Conservation (phyloP, 92 coral and sea anemone genomes). For the Zoanthus sociatus region DNA sequence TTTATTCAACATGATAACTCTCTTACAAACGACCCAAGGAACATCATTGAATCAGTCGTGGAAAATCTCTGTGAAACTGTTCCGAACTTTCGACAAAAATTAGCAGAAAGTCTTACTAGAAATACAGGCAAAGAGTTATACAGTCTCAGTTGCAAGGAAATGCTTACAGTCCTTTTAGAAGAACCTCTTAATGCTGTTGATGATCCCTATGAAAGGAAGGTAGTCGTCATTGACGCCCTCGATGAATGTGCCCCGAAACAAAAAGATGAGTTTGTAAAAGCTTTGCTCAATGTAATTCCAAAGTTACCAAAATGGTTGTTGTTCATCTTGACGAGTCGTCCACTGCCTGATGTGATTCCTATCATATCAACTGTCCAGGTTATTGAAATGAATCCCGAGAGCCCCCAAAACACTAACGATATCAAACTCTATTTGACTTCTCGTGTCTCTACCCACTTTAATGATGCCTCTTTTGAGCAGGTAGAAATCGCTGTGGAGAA, state of each 20-base stretch:
- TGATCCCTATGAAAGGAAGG: neutral
- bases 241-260: slow-evolving; percentile 38
- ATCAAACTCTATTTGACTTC: slow-evolving; percentile 29
- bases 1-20: slow-evolving; percentile 35
- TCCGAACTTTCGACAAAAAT: slow-evolving; percentile 17
- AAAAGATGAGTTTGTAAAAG: slow-evolving; percentile 20
- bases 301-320: slow-evolving; percentile 27
- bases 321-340: slow-evolving; percentile 29
- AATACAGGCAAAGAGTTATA: slow-evolving; percentile 4
- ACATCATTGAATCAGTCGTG: slow-evolving; percentile 19
- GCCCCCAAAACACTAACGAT: slow-evolving; percentile 4
- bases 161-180: slow-evolving; percentile 18
- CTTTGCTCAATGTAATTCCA: slow-evolving; percentile 18
- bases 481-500: slow-evolving; percentile 17
- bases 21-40: slow-evolving; percentile 32
- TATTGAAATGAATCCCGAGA: slow-evolving; percentile 27
- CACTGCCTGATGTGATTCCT: slow-evolving; percentile 12
- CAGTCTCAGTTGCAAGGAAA: slow-evolving; percentile 30
- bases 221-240: slow-evolving; percentile 30
- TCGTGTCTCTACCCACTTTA: slow-evolving; percentile 5
- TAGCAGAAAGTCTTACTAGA: slow-evolving; percentile 32
- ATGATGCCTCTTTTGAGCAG: slow-evolving; percentile 2
- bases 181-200: slow-evolving; percentile 9
- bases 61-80: slow-evolving; percentile 9
- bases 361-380: neutral